These are phyloP conservation scores for Patella pellucida DNA, from an alignment of 2,888 invertebrate genomes.

Conservation along the genomic window DNA sequence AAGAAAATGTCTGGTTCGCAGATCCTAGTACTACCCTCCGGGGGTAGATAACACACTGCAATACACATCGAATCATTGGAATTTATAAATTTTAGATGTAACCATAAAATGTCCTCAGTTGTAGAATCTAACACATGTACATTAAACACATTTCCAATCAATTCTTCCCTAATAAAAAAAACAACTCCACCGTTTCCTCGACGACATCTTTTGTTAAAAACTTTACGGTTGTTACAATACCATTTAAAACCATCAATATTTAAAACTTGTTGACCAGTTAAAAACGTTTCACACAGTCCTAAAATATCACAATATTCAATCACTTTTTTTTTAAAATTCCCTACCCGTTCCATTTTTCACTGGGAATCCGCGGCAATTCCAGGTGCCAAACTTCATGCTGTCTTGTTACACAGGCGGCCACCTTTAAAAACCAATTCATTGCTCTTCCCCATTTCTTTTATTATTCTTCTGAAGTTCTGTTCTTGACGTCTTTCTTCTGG, in stretches of 20 bases:
- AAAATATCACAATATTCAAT: conserved; percentile 6
- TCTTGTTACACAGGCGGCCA: background rate
- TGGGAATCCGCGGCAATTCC: too few species aligned
- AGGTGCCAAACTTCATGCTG: background rate
- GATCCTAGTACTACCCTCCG: conserved; percentile 1
- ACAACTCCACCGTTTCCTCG: conserved; percentile 16
- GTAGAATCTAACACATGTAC: background rate
- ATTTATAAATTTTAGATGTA: background rate
- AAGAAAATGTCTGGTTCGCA: conserved; percentile 12
- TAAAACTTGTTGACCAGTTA: conserved; percentile 6
- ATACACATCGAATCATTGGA: background rate
- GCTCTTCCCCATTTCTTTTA: background rate
- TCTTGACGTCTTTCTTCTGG: background rate
- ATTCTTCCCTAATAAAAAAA: background rate
- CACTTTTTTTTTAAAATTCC: background rate
- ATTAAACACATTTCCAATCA: background rate
- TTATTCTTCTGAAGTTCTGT: background rate
- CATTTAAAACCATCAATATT: conserved; percentile 8
- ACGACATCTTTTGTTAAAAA: background rate
- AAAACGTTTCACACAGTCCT: conserved; percentile 19
- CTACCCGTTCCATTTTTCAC: too few species aligned
- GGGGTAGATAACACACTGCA: conserved; percentile 16
- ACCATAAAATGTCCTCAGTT: background rate
- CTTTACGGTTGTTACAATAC: conserved; percentile 11
- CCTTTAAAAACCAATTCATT: background rate